phyloP scores from a whole-genome alignment of 2,113 vertebrate species.

The Neomonachus schauinslandi region DNA sequence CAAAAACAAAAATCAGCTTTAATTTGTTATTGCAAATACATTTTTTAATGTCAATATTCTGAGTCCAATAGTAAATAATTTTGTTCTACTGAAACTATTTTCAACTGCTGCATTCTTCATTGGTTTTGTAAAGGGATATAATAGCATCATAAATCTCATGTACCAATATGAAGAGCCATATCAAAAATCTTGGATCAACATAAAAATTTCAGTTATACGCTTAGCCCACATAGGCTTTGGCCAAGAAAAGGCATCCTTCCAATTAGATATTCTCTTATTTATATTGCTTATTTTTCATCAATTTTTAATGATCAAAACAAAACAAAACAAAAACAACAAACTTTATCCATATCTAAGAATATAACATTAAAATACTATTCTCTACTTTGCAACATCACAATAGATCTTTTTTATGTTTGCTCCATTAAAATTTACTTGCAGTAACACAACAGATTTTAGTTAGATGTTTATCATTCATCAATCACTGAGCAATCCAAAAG shows the following conservation, averaged over 20 bases:
- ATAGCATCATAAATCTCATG: not conserved
- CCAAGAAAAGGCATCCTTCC: not conserved
- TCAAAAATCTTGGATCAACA: not conserved
- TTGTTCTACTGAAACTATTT: not conserved
- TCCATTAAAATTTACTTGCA: not conserved
- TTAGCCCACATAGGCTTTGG: not conserved
- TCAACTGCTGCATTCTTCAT: not conserved
- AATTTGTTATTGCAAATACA: slow-evolving; percentile 8
- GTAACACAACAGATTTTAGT: not conserved
- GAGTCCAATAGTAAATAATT: not conserved
- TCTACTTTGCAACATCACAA: not conserved
- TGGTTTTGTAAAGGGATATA: not conserved
- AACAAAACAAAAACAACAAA: not conserved
- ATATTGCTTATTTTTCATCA: not conserved
- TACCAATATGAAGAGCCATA: not conserved
- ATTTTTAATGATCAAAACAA: not conserved
- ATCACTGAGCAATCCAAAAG: not conserved
- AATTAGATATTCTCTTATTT: not conserved
- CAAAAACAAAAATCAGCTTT: slow-evolving; percentile 48
- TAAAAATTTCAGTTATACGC: not conserved
- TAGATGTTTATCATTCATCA: not conserved
- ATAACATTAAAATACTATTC: not conserved
- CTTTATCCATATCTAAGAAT: not conserved
- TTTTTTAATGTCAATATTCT: not conserved
- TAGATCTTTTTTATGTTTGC: not conserved